phyloP scores from a whole-genome alignment of 2,888 invertebrate species.

The Spilosoma lubricipeda region DNA sequence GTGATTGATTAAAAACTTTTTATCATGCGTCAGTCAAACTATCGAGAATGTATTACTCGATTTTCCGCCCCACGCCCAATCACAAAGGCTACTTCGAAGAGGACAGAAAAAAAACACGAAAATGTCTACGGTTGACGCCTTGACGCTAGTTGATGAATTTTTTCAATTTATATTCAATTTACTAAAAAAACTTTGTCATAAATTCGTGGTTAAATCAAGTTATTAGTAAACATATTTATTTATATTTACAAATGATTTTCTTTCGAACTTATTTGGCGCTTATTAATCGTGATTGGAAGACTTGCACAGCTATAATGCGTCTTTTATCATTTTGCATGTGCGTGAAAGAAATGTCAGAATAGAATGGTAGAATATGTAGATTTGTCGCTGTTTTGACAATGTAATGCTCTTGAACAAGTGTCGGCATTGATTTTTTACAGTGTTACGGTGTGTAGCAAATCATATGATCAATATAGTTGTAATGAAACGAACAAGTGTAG shows the following conservation, averaged over 20 bases:
- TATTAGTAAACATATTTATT: conserved; percentile 43
- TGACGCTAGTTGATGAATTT: conserved; percentile 73
- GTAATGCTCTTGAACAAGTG: conserved; percentile 62
- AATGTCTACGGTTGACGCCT: conserved; percentile 81
- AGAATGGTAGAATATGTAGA: conserved; percentile 63
- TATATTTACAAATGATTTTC: conserved; percentile 64
- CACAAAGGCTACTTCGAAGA: not conserved
- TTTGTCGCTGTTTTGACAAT: conserved; percentile 72
- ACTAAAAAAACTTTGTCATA: conserved; percentile 41
- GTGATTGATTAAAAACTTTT: not conserved
- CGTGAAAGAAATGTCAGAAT: conserved; percentile 80
- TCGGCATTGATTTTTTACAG: conserved; percentile 47
- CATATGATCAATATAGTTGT: conserved; percentile 62
- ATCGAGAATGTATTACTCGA: not conserved
- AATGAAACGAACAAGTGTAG: conserved; percentile 77
- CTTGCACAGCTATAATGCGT: conserved; percentile 67
- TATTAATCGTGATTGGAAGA: conserved; percentile 50
- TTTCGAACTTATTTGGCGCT: conserved; percentile 45
- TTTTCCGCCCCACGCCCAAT: not conserved
- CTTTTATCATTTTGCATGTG: conserved; percentile 79
- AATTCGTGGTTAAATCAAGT: conserved; percentile 52
- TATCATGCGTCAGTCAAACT: not conserved
- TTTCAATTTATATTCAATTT: conserved; percentile 58
- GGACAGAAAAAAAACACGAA: conserved; percentile 49
- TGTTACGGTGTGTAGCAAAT: conserved; percentile 53